A percentile compares a stretch with the other conserved stretches of the same genome.
These are phyloP conservation scores for Pycnomerus fuliginosus DNA, from an alignment of 2,888 invertebrate species.

Conservation along the genomic window DNA sequence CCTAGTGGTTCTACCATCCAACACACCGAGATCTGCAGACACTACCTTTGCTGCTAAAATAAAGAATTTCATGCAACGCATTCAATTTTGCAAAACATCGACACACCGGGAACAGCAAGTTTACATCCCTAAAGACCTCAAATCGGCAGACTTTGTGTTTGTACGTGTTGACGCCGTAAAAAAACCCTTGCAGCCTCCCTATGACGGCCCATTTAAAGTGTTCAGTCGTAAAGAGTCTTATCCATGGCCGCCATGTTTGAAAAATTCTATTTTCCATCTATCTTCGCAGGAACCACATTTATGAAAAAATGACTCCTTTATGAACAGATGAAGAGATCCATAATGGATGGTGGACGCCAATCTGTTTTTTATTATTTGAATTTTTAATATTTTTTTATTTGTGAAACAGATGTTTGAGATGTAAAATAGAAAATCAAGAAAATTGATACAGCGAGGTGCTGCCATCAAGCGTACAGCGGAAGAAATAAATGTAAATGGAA, in stretches of 20 bases:
- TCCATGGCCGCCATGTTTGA: too few relatives aligned
- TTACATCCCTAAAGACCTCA: neutral
- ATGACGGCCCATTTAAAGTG: slow-evolving; percentile 5
- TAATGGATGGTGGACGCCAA: too few relatives aligned
- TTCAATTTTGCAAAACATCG: neutral
- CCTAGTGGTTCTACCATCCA: neutral
- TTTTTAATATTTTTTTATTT: too few relatives aligned
- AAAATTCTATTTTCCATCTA: too few relatives aligned
- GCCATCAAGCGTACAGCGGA: too few relatives aligned
- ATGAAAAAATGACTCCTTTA: neutral
- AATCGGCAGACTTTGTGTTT: neutral
- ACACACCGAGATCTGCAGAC: neutral
- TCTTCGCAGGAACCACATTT: too few relatives aligned
- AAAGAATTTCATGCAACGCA: neutral
- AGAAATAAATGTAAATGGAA: too few relatives aligned
- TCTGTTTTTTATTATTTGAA: too few relatives aligned
- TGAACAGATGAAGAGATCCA: too few relatives aligned
- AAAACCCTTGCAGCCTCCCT: slow-evolving; percentile 2
- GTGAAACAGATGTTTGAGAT: too few relatives aligned
- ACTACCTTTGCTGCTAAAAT: slow-evolving; percentile 1
- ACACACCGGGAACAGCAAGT: neutral
- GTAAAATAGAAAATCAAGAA: too few relatives aligned
- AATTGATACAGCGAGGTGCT: too few relatives aligned
- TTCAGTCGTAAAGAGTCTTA: neutral
- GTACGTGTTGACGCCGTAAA: slow-evolving; percentile 1